Percentiles rank a stretch among this genome's conserved stretches.
These are phyloP conservation scores for Melitaea cinxia DNA, from an alignment of 1,140 invertebrate species.

Conservation along the genomic window DNA sequence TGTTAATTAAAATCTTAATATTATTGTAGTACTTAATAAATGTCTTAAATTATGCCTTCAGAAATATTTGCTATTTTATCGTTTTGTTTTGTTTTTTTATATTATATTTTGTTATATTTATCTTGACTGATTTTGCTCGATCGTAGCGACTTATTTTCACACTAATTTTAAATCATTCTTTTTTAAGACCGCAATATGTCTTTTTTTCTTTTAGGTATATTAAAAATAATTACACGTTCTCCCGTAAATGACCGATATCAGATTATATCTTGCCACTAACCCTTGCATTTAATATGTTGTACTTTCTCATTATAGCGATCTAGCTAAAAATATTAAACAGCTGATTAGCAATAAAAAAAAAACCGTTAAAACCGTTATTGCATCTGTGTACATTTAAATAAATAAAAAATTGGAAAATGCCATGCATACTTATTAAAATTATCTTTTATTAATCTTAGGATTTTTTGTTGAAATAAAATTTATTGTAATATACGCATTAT, in stretches of 20 bases:
- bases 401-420: too few species aligned
- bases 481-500: too few species aligned
- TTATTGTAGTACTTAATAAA: conserved; percentile 18
- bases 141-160: conserved; percentile 4
- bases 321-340: too few species aligned
- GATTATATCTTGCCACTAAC: conserved; percentile 57
- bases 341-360: too few species aligned
- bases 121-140: conserved; percentile 8
- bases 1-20: conserved; percentile 34
- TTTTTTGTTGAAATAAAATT: too few species aligned
- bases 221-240: background rate
- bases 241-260: conserved; percentile 5
- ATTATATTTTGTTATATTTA: background rate
- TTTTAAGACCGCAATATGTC: background rate
- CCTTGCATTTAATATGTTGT: conserved; percentile 37
- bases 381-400: too few species aligned
- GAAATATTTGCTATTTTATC: conserved; percentile 16
- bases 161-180: background rate
- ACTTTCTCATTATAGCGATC: conserved; percentile 22
- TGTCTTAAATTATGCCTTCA: conserved; percentile 27
- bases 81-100: conserved; percentile 14
- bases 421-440: too few species aligned
- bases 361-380: too few species aligned
- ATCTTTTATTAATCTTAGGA: too few species aligned
- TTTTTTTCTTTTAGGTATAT: background rate